Evolutionary conservation across 2,797 vertebrate genomes (phyloP).

Genomic region (Halcyon badia): DNA sequence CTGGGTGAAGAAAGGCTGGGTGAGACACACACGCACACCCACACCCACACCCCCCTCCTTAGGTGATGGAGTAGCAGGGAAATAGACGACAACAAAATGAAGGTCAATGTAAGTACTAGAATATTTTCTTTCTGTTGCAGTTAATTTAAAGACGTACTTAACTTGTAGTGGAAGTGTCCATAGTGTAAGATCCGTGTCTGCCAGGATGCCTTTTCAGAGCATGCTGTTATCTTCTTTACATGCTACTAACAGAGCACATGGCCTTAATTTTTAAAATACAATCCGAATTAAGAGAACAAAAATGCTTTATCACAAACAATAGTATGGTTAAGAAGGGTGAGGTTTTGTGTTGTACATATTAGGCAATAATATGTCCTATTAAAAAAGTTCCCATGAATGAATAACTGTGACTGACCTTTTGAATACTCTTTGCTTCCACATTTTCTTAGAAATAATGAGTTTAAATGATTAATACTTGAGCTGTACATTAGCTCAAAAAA

Average conservation of each 20-base stretch:
- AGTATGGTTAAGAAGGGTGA: not conserved
- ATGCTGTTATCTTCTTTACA: not conserved
- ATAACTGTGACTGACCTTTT: not conserved
- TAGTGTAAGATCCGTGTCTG: accelerated
- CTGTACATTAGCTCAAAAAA: not conserved
- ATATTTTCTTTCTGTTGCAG: not conserved
- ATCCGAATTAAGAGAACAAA: not conserved
- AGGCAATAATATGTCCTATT: not conserved
- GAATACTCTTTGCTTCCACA: not conserved
- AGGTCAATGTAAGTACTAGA: conserved; percentile 40
- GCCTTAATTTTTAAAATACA: not conserved
- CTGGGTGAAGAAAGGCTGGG: not conserved
- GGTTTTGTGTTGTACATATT: accelerated
- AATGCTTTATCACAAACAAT: not conserved
- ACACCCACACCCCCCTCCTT: not conserved
- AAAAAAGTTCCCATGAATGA: accelerated
- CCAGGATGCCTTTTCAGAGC: not conserved
- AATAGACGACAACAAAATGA: conserved; percentile 39
- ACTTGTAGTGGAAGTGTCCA: accelerated
- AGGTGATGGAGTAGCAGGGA: not conserved
- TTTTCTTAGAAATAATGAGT: not conserved
- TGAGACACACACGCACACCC: accelerated
- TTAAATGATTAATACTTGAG: not conserved
- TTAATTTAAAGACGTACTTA: not conserved
- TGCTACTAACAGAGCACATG: accelerated